A percentile compares a stretch with the other conserved stretches of the same genome.
phyloP scores from a whole-genome alignment of 2,888 invertebrate species.

The Nasonia oneida region DNA sequence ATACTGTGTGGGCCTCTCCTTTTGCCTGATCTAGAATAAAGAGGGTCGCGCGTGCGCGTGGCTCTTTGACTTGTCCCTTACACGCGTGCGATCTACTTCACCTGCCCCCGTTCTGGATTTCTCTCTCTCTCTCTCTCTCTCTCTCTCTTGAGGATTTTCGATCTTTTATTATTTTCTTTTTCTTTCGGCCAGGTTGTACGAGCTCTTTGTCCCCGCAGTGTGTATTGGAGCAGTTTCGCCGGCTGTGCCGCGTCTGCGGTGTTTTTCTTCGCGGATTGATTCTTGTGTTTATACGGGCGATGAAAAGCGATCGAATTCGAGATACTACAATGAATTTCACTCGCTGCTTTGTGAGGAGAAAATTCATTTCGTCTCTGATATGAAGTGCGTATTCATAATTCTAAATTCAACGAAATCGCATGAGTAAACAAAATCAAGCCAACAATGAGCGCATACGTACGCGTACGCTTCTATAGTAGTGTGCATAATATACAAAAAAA shows the following conservation, averaged over 20 bases:
- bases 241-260: neutral
- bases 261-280: slow-evolving; percentile 49
- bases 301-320: slow-evolving; percentile 6
- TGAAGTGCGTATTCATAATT: no score
- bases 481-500: neutral
- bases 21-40: neutral
- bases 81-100: slow-evolving; percentile 4
- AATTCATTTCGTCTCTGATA: no score
- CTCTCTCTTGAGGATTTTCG: neutral
- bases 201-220: neutral
- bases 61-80: neutral
- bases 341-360: no score
- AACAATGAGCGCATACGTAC: neutral
- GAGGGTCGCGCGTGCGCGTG: neutral
- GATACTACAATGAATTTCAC: neutral
- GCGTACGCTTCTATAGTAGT: no score
- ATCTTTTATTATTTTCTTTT: neutral
- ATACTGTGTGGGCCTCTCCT: neutral
- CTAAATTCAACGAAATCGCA: no score
- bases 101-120: slow-evolving; percentile 18
- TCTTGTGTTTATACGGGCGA: neutral
- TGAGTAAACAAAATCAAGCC: no score
- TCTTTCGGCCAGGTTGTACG: neutral
- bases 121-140: neutral
- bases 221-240: neutral